Evolutionary conservation across 2,797 vertebrate species (phyloP).

Genomic region (Catharus ustulatus): DNA sequence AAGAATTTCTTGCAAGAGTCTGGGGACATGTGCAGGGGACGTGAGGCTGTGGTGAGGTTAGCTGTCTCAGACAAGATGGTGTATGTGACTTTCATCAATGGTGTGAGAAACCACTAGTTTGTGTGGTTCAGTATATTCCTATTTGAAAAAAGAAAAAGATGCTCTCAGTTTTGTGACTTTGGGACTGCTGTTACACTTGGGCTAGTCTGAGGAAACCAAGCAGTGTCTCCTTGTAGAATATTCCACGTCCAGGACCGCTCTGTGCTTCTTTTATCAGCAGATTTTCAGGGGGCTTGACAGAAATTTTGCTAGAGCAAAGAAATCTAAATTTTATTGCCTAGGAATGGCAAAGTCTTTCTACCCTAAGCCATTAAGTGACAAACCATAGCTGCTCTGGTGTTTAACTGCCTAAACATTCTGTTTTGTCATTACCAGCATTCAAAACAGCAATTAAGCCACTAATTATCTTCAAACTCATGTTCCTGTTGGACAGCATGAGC

Average conservation of each 20-base stretch:
- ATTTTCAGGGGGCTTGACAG: neutral
- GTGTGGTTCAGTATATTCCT: neutral
- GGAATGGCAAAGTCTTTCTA: neutral
- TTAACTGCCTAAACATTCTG: neutral
- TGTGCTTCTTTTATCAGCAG: neutral
- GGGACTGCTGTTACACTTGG: neutral
- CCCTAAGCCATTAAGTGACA: neutral
- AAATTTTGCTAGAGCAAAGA: neutral
- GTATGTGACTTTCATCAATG: neutral
- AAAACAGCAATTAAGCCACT: neutral
- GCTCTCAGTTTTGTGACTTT: neutral
- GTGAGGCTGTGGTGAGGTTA: neutral
- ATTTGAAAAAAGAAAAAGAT: neutral
- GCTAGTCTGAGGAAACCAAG: neutral
- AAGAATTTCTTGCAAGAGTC: neutral
- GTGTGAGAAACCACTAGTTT: conserved; percentile 1
- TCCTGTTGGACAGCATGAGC: neutral
- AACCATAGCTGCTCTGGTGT: neutral
- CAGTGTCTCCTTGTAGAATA: neutral
- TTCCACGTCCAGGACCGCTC: neutral
- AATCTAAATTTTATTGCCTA: neutral
- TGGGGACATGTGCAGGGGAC: neutral
- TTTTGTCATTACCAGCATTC: neutral
- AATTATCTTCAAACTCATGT: neutral
- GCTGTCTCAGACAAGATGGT: conserved; percentile 23